Base-by-base conservation (phyloP, 2,797 vertebrate genomes). In the Momotus momota region DNA sequence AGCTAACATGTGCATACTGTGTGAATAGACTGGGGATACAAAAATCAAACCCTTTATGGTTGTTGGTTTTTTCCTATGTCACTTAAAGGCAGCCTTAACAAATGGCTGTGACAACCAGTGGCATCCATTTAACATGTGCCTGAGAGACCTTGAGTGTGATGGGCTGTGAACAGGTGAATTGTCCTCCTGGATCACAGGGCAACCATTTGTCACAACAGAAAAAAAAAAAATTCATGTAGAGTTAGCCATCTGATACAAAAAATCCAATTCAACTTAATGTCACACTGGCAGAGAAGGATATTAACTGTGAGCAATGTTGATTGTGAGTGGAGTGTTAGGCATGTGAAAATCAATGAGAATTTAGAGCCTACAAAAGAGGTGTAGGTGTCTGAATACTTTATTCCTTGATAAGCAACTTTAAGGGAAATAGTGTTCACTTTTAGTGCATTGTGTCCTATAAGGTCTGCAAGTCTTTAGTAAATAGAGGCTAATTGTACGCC, bases 41-140 rank as follows among this genome's bases (percentile, higher is more conserved):
- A 48, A 85, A 90, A 46, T 21, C 5, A 71, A 80, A 66, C 0
- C 1, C 3, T 31, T 60, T 20, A 27, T 19, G 2, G 0, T 27
- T 35, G 35, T 35, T 48, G 23, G 12, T 64, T 70, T 70, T 1
- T 6, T 13, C 1, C 14, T 18, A 1, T 45, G 11, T 10, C 3
- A 1, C 7, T 64, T 74, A 27, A 62, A 78, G 9, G 51, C 2
- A 62, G 0, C 3, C 21, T 43, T 61, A 41, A 21, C 3, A 62
- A 78, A 80, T n/a, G 3, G 7, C 9, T 48, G 14, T 1, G 2
- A 62, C 57, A 58, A 72, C 3, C 35, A 51, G 9, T 22, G 26
- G 10, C 23, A 71, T 46, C 18, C 5, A 11, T 74, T 74, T 45
- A 60, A 2, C 6, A 22, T 52, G 25, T 33, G 5, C 49, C 26